A percentile compares a stretch with the other conserved stretches of the same genome.
These are phyloP conservation scores for Notechis scutatus DNA, from an alignment of 2,113 vertebrate genomes.

Conservation along the genomic window DNA sequence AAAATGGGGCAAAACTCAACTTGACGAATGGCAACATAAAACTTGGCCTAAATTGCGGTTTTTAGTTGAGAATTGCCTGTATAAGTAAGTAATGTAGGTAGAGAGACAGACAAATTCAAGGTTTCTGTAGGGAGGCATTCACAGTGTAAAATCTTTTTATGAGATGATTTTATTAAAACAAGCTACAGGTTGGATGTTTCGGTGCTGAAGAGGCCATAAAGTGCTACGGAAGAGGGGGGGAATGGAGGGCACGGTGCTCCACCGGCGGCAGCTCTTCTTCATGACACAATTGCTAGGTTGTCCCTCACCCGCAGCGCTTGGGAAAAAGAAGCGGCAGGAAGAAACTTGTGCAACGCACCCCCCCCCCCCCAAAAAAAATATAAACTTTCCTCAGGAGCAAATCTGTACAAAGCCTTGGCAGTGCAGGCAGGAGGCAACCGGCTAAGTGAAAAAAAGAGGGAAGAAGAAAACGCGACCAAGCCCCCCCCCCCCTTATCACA, in stretches of 20 bases:
- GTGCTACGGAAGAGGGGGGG: not conserved
- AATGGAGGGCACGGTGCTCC: fast-evolving
- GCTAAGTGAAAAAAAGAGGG: not conserved
- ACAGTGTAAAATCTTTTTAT: not conserved
- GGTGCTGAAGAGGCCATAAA: not conserved
- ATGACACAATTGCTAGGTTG: not conserved
- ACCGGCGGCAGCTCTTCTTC: not conserved
- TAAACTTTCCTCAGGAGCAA: not conserved
- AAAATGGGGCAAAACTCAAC: too few species aligned
- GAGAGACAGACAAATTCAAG: not conserved
- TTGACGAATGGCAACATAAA: not conserved
- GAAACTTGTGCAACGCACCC: not conserved
- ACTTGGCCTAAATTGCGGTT: too few species aligned
- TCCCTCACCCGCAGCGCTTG: not conserved
- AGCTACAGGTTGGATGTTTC: not conserved
- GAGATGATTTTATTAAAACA: constrained; percentile 8
- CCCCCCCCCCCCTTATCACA: too few species aligned
- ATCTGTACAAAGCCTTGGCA: not conserved
- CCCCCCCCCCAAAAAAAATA: not conserved
- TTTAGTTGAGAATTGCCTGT: not conserved
- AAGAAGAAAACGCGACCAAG: not conserved
- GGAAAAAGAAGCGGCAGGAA: not conserved
- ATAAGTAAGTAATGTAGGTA: not conserved
- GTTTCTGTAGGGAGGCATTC: not conserved
- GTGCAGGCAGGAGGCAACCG: not conserved